These are phyloP conservation scores for Lissonota sp. DNA, from an alignment of 2,888 invertebrate species.

Conservation along the genomic window DNA sequence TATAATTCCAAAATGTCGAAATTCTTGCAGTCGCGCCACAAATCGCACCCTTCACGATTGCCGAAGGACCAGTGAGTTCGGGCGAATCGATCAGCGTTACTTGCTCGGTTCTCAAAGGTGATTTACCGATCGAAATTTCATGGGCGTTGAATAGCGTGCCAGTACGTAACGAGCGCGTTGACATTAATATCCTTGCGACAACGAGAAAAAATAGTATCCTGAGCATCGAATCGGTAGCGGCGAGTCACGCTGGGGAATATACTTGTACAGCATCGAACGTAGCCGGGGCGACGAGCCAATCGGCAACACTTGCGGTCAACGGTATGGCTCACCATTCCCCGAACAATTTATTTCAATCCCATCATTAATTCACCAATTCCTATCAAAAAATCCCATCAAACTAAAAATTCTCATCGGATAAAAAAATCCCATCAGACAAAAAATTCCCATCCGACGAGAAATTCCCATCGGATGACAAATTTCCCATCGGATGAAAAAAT, in stretches of 20 bases:
- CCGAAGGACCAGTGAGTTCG: constrained; percentile 91
- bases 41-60: constrained; percentile 90
- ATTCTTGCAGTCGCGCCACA: constrained; percentile 87
- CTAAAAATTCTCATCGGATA: background rate
- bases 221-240: constrained; percentile 85
- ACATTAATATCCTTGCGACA: constrained; percentile 82
- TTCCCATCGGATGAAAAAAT: constrained; percentile 42
- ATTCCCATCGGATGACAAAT: constrained; percentile 24
- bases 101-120: constrained; percentile 91
- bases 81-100: constrained; percentile 91
- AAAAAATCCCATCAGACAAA: constrained; percentile 5
- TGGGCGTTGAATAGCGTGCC: constrained; percentile 82
- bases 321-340: constrained; percentile 80
- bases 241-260: constrained; percentile 85
- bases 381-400: too few species aligned
- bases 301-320: constrained; percentile 85
- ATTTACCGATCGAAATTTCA: constrained; percentile 88
- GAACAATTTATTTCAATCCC: constrained; percentile 67
- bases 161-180: constrained; percentile 78
- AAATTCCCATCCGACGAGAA: background rate
- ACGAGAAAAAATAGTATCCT: constrained; percentile 85
- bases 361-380: too few species aligned
- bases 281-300: constrained; percentile 85
- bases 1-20: too few species aligned
- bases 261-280: constrained; percentile 85